Evolutionary conservation across 2,797 vertebrate genomes (phyloP), one percentile per base, ranked within the genome.

Genomic region (Harpagifer antarcticus): DNA sequence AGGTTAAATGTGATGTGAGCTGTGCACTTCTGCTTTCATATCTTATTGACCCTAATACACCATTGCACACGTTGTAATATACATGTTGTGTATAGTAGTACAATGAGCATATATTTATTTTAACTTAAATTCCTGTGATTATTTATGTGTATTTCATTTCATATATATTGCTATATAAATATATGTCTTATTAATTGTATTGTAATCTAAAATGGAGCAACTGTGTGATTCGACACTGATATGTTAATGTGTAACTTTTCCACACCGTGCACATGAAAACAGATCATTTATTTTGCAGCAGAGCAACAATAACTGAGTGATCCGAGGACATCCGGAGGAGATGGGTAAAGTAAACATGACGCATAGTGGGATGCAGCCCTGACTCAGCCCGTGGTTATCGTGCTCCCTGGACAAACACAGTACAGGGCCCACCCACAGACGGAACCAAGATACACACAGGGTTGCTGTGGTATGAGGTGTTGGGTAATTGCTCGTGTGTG

Each of bases 371-470:
- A 65, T 27, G 31, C 12, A 4, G 61, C 76, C n/a, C 20, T 19
- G 49, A 43, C 45, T 5, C 23, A 1, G 33, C 33, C 4, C 33
- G 33, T 10, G 19, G n/a, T 72, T 75, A 74, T 78, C 48, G 2
- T 44, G 27, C 64, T 69, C 89, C 86, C 33, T 37, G 7, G 33
- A 37, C 33, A 37, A 37, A 37, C 33, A 37, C 33, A 37, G 33
- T 9, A 7, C 33, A 37, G 33, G 33, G 8, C 33, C 33, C 33
- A 37, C 33, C 7, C 33, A 76, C 85, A 55, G 76, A 74, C 31
- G 19, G 9, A 69, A 47, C 52, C 17, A 89, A 90, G 86, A 94
- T 89, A 94, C 94, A 95, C 92, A 95, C 93, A 95, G 76, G 50
- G 55, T 14, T 27, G 56, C 1, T 15, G 45, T 15, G 56, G 47